Evolutionary conservation across 2,888 invertebrate genomes (phyloP).

Genomic region (Xanthostigma xanthostigma): DNA sequence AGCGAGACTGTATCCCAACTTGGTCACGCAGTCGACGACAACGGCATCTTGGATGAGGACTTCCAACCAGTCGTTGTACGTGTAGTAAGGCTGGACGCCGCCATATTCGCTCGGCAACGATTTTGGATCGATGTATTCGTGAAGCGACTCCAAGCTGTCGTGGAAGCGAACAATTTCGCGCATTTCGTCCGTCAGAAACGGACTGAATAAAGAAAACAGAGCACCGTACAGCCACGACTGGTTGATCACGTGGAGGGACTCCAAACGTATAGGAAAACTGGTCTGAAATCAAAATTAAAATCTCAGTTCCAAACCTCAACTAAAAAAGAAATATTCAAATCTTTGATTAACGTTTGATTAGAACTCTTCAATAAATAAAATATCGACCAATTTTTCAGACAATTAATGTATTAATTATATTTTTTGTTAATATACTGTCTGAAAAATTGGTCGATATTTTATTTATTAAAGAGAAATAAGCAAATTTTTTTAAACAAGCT

Average conservation of each 20-base stretch:
- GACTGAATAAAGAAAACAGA: constrained; percentile 63
- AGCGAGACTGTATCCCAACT: constrained; percentile 32
- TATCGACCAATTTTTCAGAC: no score
- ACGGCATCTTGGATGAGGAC: constrained; percentile 37
- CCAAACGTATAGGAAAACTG: constrained; percentile 55
- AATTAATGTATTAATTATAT: no score
- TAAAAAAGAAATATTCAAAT: no score
- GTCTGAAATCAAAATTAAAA: constrained; percentile 32
- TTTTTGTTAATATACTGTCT: no score
- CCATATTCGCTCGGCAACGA: constrained; percentile 52
- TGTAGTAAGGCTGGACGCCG: constrained; percentile 50
- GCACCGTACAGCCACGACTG: constrained; percentile 72
- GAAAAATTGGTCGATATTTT: no score
- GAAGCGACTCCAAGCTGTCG: constrained; percentile 52
- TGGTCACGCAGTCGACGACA: constrained; percentile 45
- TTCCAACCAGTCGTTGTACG: constrained; percentile 60
- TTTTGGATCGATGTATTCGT: constrained; percentile 53
- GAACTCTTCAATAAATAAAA: no score
- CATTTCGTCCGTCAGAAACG: constrained; percentile 54
- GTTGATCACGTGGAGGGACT: constrained; percentile 63
- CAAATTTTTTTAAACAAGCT: no score
- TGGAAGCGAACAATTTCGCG: constrained; percentile 47
- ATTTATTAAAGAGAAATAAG: no score
- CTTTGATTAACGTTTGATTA: no score
- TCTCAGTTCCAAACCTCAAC: no score